Evolutionary conservation across 2,888 invertebrate species (phyloP).

Genomic region (Pinctada fucata): DNA sequence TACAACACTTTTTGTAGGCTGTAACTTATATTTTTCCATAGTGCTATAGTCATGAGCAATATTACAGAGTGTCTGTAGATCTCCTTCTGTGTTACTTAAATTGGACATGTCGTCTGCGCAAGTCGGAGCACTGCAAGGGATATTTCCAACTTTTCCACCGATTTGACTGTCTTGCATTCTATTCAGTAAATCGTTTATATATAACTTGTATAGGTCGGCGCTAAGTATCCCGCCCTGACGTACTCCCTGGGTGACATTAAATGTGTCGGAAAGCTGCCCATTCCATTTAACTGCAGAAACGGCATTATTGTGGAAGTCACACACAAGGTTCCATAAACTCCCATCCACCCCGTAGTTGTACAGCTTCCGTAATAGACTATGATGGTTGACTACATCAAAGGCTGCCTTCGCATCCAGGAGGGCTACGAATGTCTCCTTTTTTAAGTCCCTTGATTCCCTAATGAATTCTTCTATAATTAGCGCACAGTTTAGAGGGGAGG

Average conservation of each 20-base stretch:
- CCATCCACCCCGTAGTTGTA: slow-evolving; percentile 13
- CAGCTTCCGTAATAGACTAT: no score
- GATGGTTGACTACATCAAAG: slow-evolving; percentile 29
- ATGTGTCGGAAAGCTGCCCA: background rate
- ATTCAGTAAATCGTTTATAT: slow-evolving; percentile 19
- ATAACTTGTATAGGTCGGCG: slow-evolving; percentile 14
- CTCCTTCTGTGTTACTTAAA: background rate
- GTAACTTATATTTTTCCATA: slow-evolving; percentile 4
- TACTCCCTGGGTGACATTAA: slow-evolving; percentile 15
- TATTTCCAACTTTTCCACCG: background rate
- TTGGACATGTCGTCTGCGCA: slow-evolving; percentile 11
- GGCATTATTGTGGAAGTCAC: slow-evolving; percentile 11
- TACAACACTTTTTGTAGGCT: slow-evolving; percentile 12
- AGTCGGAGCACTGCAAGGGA: slow-evolving; percentile 1
- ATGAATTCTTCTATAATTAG: slow-evolving; percentile 25
- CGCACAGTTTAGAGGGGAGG: slow-evolving; percentile 19
- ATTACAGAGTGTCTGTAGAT: background rate
- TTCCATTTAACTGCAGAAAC: slow-evolving; percentile 21
- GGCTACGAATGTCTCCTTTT: background rate
- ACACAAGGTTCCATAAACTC: slow-evolving; percentile 3
- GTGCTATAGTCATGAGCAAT: slow-evolving; percentile 9
- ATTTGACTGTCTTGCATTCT: background rate
- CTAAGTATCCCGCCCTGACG: slow-evolving; percentile 7
- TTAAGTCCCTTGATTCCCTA: slow-evolving; percentile 10
- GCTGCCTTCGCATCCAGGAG: slow-evolving; percentile 32